Evolutionary conservation across 2,888 invertebrate species (phyloP).

Genomic region (Machimus rusticus): DNA sequence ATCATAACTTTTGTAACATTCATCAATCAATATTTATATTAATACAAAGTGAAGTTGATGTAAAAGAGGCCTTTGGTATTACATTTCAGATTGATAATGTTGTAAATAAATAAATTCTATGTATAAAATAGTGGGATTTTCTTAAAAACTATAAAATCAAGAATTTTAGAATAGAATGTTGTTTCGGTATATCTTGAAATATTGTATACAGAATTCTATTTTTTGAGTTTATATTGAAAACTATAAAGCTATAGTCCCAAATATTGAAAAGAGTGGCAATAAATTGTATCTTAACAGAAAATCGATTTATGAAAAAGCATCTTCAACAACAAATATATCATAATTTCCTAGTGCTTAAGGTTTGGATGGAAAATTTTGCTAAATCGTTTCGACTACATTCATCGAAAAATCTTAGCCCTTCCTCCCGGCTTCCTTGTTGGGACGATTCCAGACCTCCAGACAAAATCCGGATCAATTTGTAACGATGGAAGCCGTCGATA

Average conservation of each 20-base stretch:
- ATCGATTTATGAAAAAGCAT: not conserved
- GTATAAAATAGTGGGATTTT: no score
- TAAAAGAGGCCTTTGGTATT: no score
- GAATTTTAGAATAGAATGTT: no score
- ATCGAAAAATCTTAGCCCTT: not conserved
- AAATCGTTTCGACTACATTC: not conserved
- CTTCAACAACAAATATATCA: not conserved
- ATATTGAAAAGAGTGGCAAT: not conserved
- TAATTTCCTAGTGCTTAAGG: not conserved
- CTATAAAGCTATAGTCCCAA: not conserved
- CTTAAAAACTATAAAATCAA: no score
- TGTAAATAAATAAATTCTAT: no score
- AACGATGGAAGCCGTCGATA: not conserved
- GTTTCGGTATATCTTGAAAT: no score
- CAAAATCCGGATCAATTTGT: conserved; percentile 9
- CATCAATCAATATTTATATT: no score
- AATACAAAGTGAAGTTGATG: no score
- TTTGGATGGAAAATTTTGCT: not conserved
- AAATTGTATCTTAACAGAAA: not conserved
- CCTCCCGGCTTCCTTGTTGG: not conserved
- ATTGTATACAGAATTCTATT: no score
- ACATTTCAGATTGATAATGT: no score
- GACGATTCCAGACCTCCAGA: not conserved
- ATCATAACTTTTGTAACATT: not conserved
- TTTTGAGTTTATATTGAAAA: not conserved